Evolutionary conservation across 2,113 vertebrate genomes (phyloP).

Genomic region (Strix uralensis): DNA sequence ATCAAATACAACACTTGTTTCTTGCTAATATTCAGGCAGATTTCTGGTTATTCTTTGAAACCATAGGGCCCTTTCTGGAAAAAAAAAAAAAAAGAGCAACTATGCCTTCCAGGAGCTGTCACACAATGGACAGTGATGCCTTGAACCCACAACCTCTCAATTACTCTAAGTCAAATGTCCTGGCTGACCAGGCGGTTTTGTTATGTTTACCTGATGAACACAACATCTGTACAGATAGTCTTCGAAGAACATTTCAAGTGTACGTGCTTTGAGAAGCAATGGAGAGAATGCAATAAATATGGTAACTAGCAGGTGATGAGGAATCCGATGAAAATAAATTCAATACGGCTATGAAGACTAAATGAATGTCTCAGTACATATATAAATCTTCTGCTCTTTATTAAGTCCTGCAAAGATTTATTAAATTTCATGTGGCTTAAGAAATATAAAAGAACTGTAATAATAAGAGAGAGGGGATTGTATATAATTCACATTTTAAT

Average conservation of each 20-base stretch:
- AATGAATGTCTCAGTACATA: slow-evolving; percentile 67
- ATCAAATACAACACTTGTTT: background rate
- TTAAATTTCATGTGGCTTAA: slow-evolving; percentile 70
- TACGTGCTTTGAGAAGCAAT: slow-evolving; percentile 46
- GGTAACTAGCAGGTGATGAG: slow-evolving; percentile 55
- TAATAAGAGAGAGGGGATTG: slow-evolving; percentile 51
- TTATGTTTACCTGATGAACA: background rate
- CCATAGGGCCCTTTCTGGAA: background rate
- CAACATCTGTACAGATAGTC: background rate
- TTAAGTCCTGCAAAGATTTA: slow-evolving; percentile 71
- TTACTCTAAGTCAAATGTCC: background rate
- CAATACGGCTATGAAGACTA: slow-evolving; percentile 35
- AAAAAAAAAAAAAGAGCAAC: background rate
- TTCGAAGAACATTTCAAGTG: slow-evolving; percentile 2
- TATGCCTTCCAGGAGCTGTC: background rate
- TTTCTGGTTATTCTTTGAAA: background rate
- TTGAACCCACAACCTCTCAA: background rate
- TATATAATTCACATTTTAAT: slow-evolving; percentile 68
- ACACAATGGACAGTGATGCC: background rate
- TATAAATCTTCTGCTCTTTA: slow-evolving; percentile 74
- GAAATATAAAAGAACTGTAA: slow-evolving; percentile 63
- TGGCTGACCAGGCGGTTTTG: background rate
- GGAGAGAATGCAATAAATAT: slow-evolving; percentile 42
- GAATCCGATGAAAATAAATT: slow-evolving; percentile 63
- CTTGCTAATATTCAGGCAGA: background rate